Base-by-base conservation (phyloP, 1,140 invertebrate species). In the Drosophila carrolli region DNA sequence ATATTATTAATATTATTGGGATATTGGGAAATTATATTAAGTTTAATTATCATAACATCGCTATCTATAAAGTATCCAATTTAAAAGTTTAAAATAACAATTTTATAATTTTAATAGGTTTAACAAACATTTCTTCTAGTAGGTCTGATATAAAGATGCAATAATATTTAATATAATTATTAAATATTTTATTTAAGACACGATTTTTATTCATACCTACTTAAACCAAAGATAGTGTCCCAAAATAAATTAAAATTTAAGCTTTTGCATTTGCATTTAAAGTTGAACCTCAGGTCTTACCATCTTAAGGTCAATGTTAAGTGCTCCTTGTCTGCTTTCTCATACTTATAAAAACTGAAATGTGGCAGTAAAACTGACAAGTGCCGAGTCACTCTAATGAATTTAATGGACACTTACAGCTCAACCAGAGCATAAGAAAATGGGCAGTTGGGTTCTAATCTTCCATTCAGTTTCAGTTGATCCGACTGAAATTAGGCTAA, bases 351-450 rank as follows among this genome's bases (percentile, higher is more conserved):
- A 37, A 37, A 53, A 53, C 32, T 53, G 32, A 53, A 53, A 53
- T 53, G 32, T 37, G 50, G 50, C 50, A 37, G 50, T 53, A 53
- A 53, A 53, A 53, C 50, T 53, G 50, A 53, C 50, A 53, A 53
- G 50, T 37, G 50, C 50, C 50, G 14, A 37, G 50, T 32, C 50
- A 53, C 50, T 37, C 32, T 53, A 37, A 53, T 53, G 50, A 53
- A 53, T 53, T 53, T 53, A 53, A 53, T 53, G 50, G 32, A 53
- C 16, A 53, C 50, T 53, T 53, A 53, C 50, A 19, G 50, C 50
- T 53, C 50, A 53, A 53, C 14, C 50, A 53, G 32, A 53, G 50
- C 50, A 53, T 53, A 53, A 16, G 50, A 53, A 53, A 53, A 53
- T 53, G 50, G 50, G 5, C 50, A 37, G 50, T 53, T 53, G 29